These are phyloP conservation scores for Trachemys scripta DNA, from an alignment of 2,113 vertebrate species.

Conservation along the genomic window DNA sequence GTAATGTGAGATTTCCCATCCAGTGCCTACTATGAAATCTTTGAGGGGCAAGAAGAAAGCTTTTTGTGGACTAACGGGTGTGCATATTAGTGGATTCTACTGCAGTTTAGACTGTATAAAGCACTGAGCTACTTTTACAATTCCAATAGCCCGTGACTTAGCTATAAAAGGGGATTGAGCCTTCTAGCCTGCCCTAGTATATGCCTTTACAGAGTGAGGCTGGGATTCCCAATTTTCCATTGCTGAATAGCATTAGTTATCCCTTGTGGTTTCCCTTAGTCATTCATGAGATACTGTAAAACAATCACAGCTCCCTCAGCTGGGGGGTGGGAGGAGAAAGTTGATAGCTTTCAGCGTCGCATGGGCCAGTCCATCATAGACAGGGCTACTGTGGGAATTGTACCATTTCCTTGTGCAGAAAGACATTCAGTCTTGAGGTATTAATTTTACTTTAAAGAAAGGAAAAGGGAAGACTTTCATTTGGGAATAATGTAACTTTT, in stretches of 20 bases:
- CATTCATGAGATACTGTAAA: neutral
- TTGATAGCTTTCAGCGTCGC: neutral
- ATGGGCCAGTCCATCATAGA: neutral
- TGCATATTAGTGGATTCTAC: neutral
- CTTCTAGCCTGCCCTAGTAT: neutral
- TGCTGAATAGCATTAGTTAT: neutral
- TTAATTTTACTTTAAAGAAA: neutral
- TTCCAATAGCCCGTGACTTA: neutral
- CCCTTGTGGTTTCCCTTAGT: neutral
- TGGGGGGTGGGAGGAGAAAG: rapidly evolving
- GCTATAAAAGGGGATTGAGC: neutral
- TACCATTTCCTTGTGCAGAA: neutral
- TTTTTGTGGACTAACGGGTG: neutral
- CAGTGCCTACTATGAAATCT: too few species aligned
- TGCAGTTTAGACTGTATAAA: neutral
- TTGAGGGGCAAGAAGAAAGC: neutral
- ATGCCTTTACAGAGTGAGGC: neutral
- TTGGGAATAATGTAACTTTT: neutral
- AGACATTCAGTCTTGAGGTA: neutral
- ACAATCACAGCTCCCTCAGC: neutral
- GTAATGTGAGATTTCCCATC: neutral
- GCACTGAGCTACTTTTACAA: neutral
- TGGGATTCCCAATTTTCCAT: neutral
- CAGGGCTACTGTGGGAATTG: too few species aligned
- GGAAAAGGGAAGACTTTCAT: neutral